Conservation (phyloP, 2,113 vertebrate genomes). For the Tychaedon coryphoeus region DNA sequence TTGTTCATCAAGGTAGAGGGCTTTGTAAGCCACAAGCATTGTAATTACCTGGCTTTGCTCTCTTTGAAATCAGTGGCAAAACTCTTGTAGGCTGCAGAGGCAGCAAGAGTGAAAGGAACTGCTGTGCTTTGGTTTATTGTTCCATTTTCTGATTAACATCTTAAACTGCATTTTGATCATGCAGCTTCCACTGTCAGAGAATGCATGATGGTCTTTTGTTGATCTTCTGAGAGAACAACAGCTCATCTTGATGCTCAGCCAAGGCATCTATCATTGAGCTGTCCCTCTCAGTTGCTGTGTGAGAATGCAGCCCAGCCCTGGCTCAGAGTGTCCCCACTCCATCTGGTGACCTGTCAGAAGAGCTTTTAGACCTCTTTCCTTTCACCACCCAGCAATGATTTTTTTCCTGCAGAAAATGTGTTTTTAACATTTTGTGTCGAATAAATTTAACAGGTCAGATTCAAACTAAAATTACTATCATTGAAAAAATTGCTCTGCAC, state of each 20-base stretch:
- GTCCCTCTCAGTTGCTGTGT: not conserved
- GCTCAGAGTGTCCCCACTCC: not conserved
- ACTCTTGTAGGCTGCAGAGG: not conserved
- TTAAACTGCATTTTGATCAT: constrained; percentile 5
- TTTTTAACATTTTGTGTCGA: not conserved
- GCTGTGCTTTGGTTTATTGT: not conserved
- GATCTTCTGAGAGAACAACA: constrained; percentile 24
- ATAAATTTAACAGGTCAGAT: not conserved
- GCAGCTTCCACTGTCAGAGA: not conserved
- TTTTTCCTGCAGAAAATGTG: not conserved
- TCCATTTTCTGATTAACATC: constrained; percentile 41
- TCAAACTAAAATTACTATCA: not conserved
- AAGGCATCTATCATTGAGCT: not conserved
- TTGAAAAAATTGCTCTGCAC: not conserved
- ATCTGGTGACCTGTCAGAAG: not conserved
- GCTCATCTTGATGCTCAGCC: constrained; percentile 20
- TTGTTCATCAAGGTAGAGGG: not conserved
- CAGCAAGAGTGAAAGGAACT: not conserved
- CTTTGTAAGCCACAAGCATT: not conserved
- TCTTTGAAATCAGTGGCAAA: not conserved
- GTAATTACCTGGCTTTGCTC: not conserved
- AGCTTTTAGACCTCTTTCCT: not conserved
- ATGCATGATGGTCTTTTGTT: not conserved
- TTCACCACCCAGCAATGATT: not conserved
- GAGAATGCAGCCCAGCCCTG: not conserved